Evolutionary conservation across 2,113 vertebrate genomes (phyloP).

Genomic region (Rattus norvegicus): GRCr8 NC_086021.1:78960001-78960500

Average conservation of each 20-base stretch:
- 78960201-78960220: constrained; percentile 91
- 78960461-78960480: constrained; percentile 75
- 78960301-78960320: constrained; percentile 51
- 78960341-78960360: constrained; percentile 70
- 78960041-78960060: constrained; percentile 97
- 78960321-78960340: constrained; percentile 47
- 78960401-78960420: constrained; percentile 40
- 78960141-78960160: constrained; percentile 97
- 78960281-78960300: not conserved
- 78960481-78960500: constrained; percentile 68
- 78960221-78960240: constrained; percentile 87
- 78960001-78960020: constrained; percentile 99
- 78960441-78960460: constrained; percentile 79
- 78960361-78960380: constrained; percentile 71
- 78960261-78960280: constrained; percentile 72
- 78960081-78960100: constrained; percentile 99
- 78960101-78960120: constrained; percentile 98
- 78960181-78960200: constrained; percentile 93
- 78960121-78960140: constrained; percentile 93
- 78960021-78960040: constrained; percentile 98
- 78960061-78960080: constrained; percentile 97
- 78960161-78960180: constrained; percentile 94
- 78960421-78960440: constrained; percentile 75
- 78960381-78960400: constrained; percentile 68
- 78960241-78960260: constrained; percentile 96